phyloP scores from a whole-genome alignment of 1,140 invertebrate genomes.

The Rhynchophorus ferrugineus region DNA sequence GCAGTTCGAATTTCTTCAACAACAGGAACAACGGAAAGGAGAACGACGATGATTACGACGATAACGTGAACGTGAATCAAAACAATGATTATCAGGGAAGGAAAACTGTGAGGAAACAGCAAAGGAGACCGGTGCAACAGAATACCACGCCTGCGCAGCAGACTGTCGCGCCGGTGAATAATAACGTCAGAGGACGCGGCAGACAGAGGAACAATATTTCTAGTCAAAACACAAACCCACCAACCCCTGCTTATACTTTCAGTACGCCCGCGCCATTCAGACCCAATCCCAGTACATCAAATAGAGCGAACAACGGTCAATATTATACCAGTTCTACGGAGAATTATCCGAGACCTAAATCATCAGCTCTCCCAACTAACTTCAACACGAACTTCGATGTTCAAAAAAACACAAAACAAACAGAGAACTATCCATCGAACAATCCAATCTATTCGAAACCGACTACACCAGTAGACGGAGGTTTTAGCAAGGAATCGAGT shows the following conservation, averaged over 20 bases:
- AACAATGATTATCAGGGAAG: slow-evolving; percentile 37
- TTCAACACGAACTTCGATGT: slow-evolving; percentile 20
- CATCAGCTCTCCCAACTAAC: background rate
- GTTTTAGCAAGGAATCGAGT: slow-evolving; percentile 30
- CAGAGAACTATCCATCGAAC: slow-evolving; percentile 27
- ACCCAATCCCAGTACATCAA: slow-evolving; percentile 23
- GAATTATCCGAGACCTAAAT: slow-evolving; percentile 28
- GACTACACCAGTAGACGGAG: slow-evolving; percentile 12
- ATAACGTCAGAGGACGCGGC: slow-evolving; percentile 33
- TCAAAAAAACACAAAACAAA: slow-evolving; percentile 21
- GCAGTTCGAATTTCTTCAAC: slow-evolving; percentile 62
- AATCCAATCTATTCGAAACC: slow-evolving; percentile 23
- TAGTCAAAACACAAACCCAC: slow-evolving; percentile 15
- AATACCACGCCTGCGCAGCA: slow-evolving; percentile 23
- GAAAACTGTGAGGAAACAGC: slow-evolving; percentile 37
- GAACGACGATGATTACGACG: slow-evolving; percentile 49
- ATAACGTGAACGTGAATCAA: slow-evolving; percentile 37
- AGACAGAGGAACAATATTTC: slow-evolving; percentile 23
- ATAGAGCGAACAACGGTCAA: slow-evolving; percentile 19
- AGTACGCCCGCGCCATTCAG: slow-evolving; percentile 38
- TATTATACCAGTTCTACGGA: slow-evolving; percentile 20
- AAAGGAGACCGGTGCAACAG: slow-evolving; percentile 33
- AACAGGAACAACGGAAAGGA: slow-evolving; percentile 53
- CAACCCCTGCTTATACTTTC: slow-evolving; percentile 26
- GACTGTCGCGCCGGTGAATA: slow-evolving; percentile 14